Percentiles rank a stretch among this genome's conserved stretches.
phyloP scores from a whole-genome alignment of 2,113 vertebrate species.

The Mus pahari region DNA sequence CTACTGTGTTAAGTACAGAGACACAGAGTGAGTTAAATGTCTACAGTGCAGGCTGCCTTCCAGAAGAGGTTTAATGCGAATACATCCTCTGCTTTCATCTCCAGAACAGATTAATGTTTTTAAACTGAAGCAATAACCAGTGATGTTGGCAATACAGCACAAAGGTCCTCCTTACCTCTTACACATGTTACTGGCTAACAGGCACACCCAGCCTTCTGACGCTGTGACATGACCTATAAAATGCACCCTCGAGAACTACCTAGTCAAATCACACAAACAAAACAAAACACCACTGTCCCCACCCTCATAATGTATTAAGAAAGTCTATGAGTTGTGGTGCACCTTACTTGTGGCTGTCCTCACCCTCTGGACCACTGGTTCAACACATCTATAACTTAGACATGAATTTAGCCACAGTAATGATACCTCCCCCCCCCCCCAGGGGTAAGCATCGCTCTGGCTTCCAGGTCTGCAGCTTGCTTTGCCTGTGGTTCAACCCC shows the following conservation, averaged over 20 bases:
- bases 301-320: background rate
- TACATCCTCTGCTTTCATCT: background rate
- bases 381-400: background rate
- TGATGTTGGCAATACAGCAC: background rate
- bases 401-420: background rate
- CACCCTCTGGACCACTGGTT: background rate
- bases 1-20: background rate
- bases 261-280: background rate
- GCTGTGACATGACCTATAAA: background rate
- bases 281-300: background rate
- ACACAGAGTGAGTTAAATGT: background rate
- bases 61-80: background rate
- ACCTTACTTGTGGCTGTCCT: background rate
- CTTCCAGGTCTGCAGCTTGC: background rate
- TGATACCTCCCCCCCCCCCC: too few species aligned
- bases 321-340: background rate
- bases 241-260: background rate
- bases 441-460: background rate
- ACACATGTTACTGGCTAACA: background rate
- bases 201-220: background rate
- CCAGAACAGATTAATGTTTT: background rate
- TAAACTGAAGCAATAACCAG: background rate
- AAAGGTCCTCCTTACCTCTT: background rate
- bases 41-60: background rate
- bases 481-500: background rate